Evolutionary conservation across 2,113 vertebrate genomes (phyloP), one percentile per base, ranked within the genome.

Genomic region (Pseudopipra pipra): DNA sequence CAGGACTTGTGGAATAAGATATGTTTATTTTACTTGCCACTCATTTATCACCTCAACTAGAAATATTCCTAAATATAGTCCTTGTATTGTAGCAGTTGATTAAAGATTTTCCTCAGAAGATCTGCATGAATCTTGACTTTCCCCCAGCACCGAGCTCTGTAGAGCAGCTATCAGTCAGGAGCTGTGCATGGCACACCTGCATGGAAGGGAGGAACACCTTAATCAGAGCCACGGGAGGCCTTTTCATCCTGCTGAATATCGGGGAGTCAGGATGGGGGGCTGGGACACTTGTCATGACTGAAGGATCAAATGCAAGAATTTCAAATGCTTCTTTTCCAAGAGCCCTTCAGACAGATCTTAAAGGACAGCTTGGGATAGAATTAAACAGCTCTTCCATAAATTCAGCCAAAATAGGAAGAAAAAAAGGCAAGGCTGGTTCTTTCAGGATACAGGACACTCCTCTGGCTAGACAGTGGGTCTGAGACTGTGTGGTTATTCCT

Each of bases 181-280:
- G 25, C 51, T 73, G 71, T 10, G 41, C 0, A 0, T 22, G 49
- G 49, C 55, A 41, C 3, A 7, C 18, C 27, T 21, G 21, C 0
- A 0, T 3, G 28, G 52, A 74, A 55, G 44, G 1, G 35, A 65
- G 58, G 68, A 78, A n/a, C 23, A 14, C 47, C n/a, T 70, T 19
- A 15, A 37, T 3, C 86, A 56, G 35, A 59, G 73, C 27, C 73
- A 30, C 1, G 0, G 47, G 89, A 81, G 44, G 22, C 27, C 22
- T 83, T 21, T 24, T 30, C 54, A 41, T 41, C n/a, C 58, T 17
- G 25, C 28, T 67, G 46, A 43, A 2, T 12, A 18, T 1, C 2
- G 2, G 35, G 70, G 15, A 59, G 12, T 44, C 15, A 33, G 54
- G 52, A 33, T 49, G 44, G 27, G 41, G 58, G 68, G 25, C 41